Base-by-base conservation (phyloP, 2,797 vertebrate genomes). In the Streptopelia turtur region DNA sequence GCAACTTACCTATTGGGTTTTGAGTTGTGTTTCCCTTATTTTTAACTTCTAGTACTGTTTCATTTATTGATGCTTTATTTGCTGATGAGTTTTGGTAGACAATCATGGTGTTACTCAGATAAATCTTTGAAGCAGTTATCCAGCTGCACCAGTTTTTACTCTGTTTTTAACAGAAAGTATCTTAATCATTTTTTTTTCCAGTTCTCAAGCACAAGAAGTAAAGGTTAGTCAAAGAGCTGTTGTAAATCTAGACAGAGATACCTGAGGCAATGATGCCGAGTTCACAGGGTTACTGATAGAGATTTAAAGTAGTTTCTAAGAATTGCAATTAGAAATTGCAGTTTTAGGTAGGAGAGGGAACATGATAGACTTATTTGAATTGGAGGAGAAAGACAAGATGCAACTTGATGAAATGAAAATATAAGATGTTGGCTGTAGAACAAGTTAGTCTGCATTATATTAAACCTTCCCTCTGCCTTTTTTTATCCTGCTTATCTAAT, bases 361-460 rank as follows among this genome's bases (percentile, higher is more conserved):
- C 14, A 27, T 28, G 28, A 28, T 59, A 59, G 33, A 59, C 13
- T 15, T 25, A 24, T 24, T 82, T 82, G 47, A 84, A 23, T 59
- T 80, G 22, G 11, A 85, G 66, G 50, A 77, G 79, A 86, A 87
- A 74, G 56, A 16, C 79, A 94, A 91, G 84, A 70, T 83, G 53
- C 10, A 70, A 16, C 87, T 80, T 74, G 95, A 83, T 74, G 16
- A 96, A 85, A 56, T 66, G 23, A 80, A 91, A 64, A 74, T 63
- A 28, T 22, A 53, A 70, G n/a, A 63, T 13, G n/a, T 70, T 94
- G 52, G 17, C 68, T 70, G 39, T 77, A 66, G 21, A 68, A 57
- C 52, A 89, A 83, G 56, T 77, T 94, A 52, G 22, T 94, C 43
- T 77, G 25, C 9, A 3, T 52, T 33, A 24, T 66, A 37, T 77